phyloP scores from a whole-genome alignment of 2,888 invertebrate species.

The Tiphia femorata region DNA sequence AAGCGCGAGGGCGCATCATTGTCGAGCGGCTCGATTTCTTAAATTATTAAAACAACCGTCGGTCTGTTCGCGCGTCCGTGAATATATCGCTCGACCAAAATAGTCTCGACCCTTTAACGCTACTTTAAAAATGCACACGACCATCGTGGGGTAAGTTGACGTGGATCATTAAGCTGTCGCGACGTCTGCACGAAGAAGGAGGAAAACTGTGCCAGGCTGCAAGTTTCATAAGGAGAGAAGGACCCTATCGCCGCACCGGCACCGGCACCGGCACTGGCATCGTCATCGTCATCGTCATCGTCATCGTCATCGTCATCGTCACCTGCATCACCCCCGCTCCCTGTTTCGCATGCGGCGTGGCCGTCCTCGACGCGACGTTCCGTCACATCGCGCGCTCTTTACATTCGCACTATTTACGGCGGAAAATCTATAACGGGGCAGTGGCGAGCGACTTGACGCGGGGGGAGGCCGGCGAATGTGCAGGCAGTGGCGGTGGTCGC shows the following conservation, averaged over 20 bases:
- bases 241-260: no score
- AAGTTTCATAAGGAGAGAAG: conserved; percentile 36
- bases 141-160: not conserved
- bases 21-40: not conserved
- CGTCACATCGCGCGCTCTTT: conserved; percentile 29
- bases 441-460: conserved; percentile 22
- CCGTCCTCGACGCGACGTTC: no score
- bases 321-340: no score
- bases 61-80: no score
- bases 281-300: no score
- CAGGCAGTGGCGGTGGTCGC: conserved; percentile 15
- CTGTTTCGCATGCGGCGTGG: no score
- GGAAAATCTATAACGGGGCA: conserved; percentile 51
- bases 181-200: conserved; percentile 3
- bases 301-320: no score
- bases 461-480: no score
- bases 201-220: conserved; percentile 21
- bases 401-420: conserved; percentile 42
- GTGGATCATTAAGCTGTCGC: conserved; percentile 16
- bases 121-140: not conserved
- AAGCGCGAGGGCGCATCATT: not conserved
- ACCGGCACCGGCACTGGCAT: no score
- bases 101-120: no score
- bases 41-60: not conserved
- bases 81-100: not conserved